Conservation (phyloP, 2,888 invertebrate species). For the Poecilus cupreus region DNA sequence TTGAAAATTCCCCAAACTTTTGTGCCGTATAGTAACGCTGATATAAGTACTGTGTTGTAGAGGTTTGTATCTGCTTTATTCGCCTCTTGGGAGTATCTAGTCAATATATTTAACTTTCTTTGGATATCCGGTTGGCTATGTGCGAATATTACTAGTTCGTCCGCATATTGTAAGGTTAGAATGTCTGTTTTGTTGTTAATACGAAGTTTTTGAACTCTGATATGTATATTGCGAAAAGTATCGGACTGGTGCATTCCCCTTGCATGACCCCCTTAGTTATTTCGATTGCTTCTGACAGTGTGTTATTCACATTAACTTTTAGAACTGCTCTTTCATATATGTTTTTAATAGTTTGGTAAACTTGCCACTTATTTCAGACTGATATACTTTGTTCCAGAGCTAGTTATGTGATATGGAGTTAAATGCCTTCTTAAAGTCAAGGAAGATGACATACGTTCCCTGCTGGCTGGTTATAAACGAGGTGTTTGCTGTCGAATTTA, state of each 20-base stretch:
- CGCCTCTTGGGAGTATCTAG: not conserved
- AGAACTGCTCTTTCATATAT: not conserved
- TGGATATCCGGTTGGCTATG: not conserved
- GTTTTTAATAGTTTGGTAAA: not conserved
- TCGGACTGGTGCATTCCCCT: no score
- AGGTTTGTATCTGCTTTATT: not conserved
- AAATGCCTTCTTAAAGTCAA: not conserved
- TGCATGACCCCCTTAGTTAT: not conserved
- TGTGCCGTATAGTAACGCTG: not conserved
- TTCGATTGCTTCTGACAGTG: not conserved
- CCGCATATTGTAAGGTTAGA: not conserved
- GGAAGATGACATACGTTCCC: not conserved
- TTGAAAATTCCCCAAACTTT: not conserved
- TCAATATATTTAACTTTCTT: not conserved
- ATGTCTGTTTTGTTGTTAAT: no score
- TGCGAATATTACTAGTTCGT: not conserved
- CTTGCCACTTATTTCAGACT: not conserved
- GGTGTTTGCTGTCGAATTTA: not conserved
- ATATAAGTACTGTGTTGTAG: no score
- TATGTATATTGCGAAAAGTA: slow-evolving; percentile 3
- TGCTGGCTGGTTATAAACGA: not conserved
- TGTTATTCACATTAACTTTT: not conserved
- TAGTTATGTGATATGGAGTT: not conserved
- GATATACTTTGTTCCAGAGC: not conserved
- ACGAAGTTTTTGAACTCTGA: not conserved